Base-by-base conservation (phyloP, 2,888 invertebrate genomes). In the Volucella inanis region DNA sequence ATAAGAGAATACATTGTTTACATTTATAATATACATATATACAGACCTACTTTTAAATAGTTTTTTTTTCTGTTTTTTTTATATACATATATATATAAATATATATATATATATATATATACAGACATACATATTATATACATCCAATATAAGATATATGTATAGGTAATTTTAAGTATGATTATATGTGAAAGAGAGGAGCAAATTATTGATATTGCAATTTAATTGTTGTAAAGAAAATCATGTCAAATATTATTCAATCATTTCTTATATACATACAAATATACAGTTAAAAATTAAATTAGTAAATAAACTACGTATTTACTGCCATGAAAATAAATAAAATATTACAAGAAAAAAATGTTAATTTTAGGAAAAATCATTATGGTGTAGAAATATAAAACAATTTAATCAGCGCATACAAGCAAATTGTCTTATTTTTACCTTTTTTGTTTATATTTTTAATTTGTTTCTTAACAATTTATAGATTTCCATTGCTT, bases 341-440 rank as follows among this genome's bases (percentile, higher is more conserved):
- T 31, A 31, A 31, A 31, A 31, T 6, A 31, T 31, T 31, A 4
- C 0, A 31, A 59, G 59, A 55, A 75, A 41, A 81, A 75, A 72
- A 77, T 81, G 71, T 77, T 81, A 81, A 85, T 81, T 65, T 77
- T 85, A 81, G 85, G 61, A 67, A 81, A 85, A 81, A 72, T 85
- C 76, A 85, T 85, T 72, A 76, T 76, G 80, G 77, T 77, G 81
- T 81, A 81, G 85, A 85, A 85, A 85, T 85, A 85, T 77, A 85
- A 81, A 85, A 85, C 57, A 67, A 71, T 77, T 84, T 77, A 81
- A 68, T 85, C 81, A 81, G 65, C 1, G 2, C 57, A 76, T 67
- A 68, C n/a, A 61, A 62, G 6, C 39, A 49, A 22, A 57, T 22
- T 2, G 39, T 41, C 11, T 49, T 18, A 15, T 59, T 59, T 72